Conservation (phyloP, 2,888 invertebrate genomes). For the Aphidius colemani region DNA sequence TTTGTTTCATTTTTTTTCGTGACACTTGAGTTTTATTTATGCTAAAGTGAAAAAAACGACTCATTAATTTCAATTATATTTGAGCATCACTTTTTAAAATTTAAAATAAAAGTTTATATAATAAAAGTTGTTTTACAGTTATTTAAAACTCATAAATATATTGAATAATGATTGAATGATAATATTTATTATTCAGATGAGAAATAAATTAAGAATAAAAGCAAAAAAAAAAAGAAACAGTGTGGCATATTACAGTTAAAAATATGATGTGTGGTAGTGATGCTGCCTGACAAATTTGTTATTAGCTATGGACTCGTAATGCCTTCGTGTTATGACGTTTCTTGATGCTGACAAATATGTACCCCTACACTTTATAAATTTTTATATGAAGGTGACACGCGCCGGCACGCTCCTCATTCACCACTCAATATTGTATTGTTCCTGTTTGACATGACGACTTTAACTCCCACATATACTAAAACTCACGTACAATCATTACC, state of each 20-base stretch:
- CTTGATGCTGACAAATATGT: slow-evolving; percentile 51
- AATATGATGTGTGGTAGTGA: slow-evolving; percentile 35
- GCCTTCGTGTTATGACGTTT: slow-evolving; percentile 48
- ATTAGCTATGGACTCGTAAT: slow-evolving; percentile 43
- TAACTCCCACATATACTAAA: slow-evolving; percentile 17
- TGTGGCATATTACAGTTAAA: not conserved
- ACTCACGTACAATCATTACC: slow-evolving; percentile 25
- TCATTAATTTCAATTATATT: not conserved
- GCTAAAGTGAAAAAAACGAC: too few species aligned
- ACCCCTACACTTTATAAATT: slow-evolving; percentile 31
- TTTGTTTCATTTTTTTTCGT: too few species aligned
- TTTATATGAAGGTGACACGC: slow-evolving; percentile 50
- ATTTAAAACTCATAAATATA: too few species aligned
- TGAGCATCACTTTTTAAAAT: not conserved
- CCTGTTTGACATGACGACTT: slow-evolving; percentile 25
- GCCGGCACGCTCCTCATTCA: slow-evolving; percentile 56
- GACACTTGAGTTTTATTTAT: too few species aligned
- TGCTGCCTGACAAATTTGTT: slow-evolving; percentile 46
- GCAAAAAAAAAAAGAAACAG: too few species aligned
- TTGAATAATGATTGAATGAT: too few species aligned
- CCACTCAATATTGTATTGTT: slow-evolving; percentile 39
- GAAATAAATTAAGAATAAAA: too few species aligned
- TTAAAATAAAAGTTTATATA: too few species aligned
- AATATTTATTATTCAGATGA: too few species aligned
- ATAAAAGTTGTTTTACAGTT: too few species aligned